phyloP scores from a whole-genome alignment of 1,140 invertebrate genomes.

The Acromyrmex charruanus region DNA sequence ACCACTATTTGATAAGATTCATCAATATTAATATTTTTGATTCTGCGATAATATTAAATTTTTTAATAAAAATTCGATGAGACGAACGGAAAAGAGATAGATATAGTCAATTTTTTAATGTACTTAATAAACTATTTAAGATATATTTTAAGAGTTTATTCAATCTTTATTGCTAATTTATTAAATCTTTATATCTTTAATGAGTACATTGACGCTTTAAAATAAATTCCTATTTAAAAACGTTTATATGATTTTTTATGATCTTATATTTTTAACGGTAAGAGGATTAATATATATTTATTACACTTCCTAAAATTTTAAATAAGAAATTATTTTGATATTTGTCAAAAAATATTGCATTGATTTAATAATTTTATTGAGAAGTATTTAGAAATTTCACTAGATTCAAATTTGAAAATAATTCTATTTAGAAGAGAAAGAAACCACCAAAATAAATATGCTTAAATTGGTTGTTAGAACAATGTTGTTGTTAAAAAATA shows the following conservation, averaged over 20 bases:
- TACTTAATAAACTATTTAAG: neutral
- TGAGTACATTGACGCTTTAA: neutral
- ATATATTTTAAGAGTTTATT: neutral
- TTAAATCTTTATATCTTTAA: neutral
- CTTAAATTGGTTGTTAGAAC: too few species aligned
- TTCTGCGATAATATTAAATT: neutral
- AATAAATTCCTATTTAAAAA: neutral
- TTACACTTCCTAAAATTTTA: neutral
- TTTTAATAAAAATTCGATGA: neutral
- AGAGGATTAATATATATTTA: neutral
- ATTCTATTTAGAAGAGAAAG: too few species aligned
- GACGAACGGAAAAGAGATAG: neutral
- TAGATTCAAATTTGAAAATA: too few species aligned
- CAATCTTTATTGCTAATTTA: too few species aligned
- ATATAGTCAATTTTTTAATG: neutral
- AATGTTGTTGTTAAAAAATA: too few species aligned
- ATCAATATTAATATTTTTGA: conserved; percentile 9
- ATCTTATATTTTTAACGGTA: neutral
- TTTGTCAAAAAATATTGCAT: neutral
- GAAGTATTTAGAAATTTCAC: too few species aligned
- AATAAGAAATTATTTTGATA: neutral
- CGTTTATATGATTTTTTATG: neutral
- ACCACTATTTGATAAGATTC: neutral
- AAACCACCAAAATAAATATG: too few species aligned
- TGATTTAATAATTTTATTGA: too few species aligned